Conservation (phyloP, 2,888 invertebrate genomes). For the Bombylius discolor region DNA sequence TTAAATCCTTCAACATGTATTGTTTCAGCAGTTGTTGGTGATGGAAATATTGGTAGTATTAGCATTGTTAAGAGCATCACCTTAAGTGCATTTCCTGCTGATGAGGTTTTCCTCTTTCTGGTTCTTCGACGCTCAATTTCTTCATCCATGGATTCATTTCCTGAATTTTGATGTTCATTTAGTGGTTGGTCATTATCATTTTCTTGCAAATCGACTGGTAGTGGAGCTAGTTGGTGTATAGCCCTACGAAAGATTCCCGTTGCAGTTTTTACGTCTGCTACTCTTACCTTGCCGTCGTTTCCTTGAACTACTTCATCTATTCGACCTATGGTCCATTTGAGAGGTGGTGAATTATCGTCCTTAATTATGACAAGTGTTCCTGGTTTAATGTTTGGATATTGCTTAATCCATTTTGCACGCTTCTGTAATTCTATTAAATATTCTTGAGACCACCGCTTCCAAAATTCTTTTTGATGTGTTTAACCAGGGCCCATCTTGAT, state of each 20-base stretch:
- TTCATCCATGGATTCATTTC: not conserved
- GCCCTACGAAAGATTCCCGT: not conserved
- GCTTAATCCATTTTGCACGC: not conserved
- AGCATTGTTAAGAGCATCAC: not conserved
- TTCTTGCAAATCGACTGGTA: not conserved
- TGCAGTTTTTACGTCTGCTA: not conserved
- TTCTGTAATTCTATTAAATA: too few species aligned
- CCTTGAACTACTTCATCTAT: not conserved
- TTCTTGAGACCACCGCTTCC: too few species aligned
- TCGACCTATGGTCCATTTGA: too few species aligned
- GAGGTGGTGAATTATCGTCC: too few species aligned
- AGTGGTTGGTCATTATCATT: too few species aligned
- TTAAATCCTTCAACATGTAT: not conserved
- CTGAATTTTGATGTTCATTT: not conserved
- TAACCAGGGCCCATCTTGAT: not conserved
- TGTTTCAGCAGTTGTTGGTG: not conserved
- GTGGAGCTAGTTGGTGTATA: not conserved
- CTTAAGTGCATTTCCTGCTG: not conserved
- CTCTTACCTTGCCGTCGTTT: constrained; percentile 7
- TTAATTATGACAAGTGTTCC: too few species aligned
- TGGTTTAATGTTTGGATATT: not conserved
- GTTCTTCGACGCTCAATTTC: not conserved
- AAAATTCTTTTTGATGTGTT: not conserved
- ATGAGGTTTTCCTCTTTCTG: not conserved
- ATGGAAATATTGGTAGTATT: not conserved